Evolutionary conservation across 2,113 vertebrate genomes (phyloP).

Genomic region (Dicentrarchus labrax): DNA sequence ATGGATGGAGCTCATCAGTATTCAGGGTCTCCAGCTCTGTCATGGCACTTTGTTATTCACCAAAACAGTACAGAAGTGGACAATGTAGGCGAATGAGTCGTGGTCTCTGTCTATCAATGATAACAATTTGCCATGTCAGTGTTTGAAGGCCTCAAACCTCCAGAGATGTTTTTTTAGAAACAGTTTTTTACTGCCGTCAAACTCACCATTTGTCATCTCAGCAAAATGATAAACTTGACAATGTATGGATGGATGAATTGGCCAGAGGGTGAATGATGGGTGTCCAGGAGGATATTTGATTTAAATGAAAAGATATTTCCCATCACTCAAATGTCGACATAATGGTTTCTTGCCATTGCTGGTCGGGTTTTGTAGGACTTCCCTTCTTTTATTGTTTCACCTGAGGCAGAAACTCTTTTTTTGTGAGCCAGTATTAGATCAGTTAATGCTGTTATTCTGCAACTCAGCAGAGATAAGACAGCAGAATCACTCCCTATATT

Average conservation of each 20-base stretch:
- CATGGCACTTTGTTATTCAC: conserved; percentile 50
- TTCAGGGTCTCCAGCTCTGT: conserved; percentile 61
- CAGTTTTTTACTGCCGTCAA: conserved; percentile 16
- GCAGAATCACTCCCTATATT: not conserved
- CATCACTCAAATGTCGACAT: conserved; percentile 38
- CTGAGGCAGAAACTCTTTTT: conserved; percentile 1
- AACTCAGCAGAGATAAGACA: not conserved
- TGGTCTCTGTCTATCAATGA: conserved; percentile 26
- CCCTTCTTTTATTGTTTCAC: not conserved
- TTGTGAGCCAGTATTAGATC: not conserved
- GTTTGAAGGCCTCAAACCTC: not conserved
- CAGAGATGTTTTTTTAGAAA: not conserved
- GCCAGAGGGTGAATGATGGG: conserved; percentile 52
- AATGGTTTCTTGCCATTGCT: not conserved
- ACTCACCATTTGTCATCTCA: conserved; percentile 39
- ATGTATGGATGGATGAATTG: not conserved
- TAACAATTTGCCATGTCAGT: conserved; percentile 26
- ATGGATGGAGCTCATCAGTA: conserved; percentile 77
- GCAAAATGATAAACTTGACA: conserved; percentile 18
- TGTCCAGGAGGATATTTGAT: conserved; percentile 37
- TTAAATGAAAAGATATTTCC: conserved; percentile 25
- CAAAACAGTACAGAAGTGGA: conserved; percentile 38
- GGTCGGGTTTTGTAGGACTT: not conserved
- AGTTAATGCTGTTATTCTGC: not conserved
- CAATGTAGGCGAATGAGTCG: conserved; percentile 53